Evolutionary conservation across 2,888 invertebrate species (phyloP).

Genomic region (Drepanosiphum platanoidis): DNA sequence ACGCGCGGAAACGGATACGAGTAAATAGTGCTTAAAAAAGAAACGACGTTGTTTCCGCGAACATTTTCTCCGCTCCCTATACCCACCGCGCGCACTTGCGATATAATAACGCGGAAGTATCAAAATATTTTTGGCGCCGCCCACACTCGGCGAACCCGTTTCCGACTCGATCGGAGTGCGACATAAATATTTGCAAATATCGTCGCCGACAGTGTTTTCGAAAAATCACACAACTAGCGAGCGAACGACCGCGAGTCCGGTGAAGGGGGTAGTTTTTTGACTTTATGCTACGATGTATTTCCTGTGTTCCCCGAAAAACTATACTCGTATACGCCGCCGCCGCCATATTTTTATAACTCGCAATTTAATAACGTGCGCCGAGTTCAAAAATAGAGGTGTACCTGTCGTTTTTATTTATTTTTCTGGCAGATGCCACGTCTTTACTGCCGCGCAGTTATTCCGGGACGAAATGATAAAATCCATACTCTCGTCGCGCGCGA

Average conservation of each 20-base stretch:
- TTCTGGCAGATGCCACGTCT: neutral
- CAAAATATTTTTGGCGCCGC: neutral
- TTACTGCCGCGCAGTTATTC: neutral
- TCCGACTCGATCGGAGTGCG: neutral
- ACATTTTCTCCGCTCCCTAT: neutral
- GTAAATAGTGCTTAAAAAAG: neutral
- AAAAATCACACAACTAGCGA: neutral
- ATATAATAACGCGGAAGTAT: neutral
- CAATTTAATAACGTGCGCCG: neutral
- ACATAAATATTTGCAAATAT: too few relatives aligned
- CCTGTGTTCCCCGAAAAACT: neutral
- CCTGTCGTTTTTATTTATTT: neutral
- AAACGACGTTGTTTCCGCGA: conserved; percentile 7
- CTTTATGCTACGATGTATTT: neutral
- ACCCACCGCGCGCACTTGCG: neutral
- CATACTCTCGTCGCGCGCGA: neutral
- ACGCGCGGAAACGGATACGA: neutral
- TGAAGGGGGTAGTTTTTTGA: too few relatives aligned
- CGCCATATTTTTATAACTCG: neutral
- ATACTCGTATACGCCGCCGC: neutral
- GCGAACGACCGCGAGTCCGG: too few relatives aligned
- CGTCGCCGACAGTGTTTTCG: neutral
- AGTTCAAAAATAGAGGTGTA: neutral
- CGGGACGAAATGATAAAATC: neutral
- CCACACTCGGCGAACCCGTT: neutral